Evolutionary conservation across 2,797 vertebrate species (phyloP).

Genomic region (Echiichthys vipera): DNA sequence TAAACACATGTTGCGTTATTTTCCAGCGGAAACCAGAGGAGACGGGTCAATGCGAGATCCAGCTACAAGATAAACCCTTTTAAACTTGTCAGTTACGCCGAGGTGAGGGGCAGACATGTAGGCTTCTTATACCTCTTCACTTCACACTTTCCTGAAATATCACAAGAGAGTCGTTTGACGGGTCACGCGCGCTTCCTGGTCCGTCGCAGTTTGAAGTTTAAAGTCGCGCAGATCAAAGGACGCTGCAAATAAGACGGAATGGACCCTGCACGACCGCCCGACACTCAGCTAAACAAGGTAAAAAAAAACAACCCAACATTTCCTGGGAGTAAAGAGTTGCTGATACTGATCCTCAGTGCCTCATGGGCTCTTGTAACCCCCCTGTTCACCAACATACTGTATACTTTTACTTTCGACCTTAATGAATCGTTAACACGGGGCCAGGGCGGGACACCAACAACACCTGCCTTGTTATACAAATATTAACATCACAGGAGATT

Average conservation of each 20-base stretch:
- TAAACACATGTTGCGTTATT: conserved; percentile 18
- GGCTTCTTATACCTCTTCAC: neutral
- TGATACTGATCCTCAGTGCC: neutral
- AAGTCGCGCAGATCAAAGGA: neutral
- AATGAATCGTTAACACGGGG: too few species aligned
- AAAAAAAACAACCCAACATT: neutral
- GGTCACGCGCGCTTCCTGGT: conserved; percentile 51
- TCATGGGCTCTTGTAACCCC: neutral
- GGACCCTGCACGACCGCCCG: conserved; percentile 44
- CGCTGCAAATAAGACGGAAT: conserved; percentile 24
- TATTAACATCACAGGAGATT: too few species aligned
- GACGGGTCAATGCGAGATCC: neutral
- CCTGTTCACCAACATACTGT: too few species aligned
- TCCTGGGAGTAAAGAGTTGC: neutral
- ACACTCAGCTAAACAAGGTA: conserved; percentile 59
- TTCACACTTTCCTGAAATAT: too few species aligned
- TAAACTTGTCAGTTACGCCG: neutral
- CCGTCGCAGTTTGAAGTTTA: too few species aligned
- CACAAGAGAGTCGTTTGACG: too few species aligned
- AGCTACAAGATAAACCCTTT: neutral
- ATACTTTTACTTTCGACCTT: too few species aligned
- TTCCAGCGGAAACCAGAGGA: neutral
- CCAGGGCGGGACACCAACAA: too few species aligned
- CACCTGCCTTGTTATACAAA: too few species aligned
- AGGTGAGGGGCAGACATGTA: neutral